These are phyloP conservation scores for Platorchestia sp. DNA, from an alignment of 1,140 invertebrate genomes.

Conservation along the genomic window DNA sequence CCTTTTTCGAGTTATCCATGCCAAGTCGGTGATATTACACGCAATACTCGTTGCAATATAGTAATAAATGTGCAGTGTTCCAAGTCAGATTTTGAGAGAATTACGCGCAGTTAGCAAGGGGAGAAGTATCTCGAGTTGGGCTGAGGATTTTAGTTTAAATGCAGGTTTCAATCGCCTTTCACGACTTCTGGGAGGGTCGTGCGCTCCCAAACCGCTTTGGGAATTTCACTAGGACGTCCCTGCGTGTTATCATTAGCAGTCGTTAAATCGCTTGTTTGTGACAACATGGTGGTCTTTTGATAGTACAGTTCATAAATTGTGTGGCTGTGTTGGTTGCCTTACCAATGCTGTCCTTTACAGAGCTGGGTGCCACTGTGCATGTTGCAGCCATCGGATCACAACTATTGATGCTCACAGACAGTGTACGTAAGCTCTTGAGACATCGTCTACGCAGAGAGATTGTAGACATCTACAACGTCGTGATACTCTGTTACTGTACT, in stretches of 20 bases:
- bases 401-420: too few species aligned
- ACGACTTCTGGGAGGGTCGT: background rate
- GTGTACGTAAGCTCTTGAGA: too few species aligned
- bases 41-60: slow-evolving; percentile 8
- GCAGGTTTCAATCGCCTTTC: background rate
- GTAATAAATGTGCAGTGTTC: background rate
- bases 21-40: background rate
- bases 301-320: background rate
- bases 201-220: background rate
- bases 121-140: background rate
- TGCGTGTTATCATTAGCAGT: background rate
- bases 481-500: background rate
- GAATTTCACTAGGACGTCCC: background rate
- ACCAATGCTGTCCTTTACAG: too few species aligned
- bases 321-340: background rate
- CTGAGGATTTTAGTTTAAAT: background rate
- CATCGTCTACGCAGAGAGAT: too few species aligned
- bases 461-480: too few species aligned
- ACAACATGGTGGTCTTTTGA: background rate
- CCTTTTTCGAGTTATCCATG: too few species aligned
- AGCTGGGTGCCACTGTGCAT: too few species aligned
- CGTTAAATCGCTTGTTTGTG: background rate
- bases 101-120: background rate
- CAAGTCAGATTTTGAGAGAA: background rate
- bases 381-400: too few species aligned